Conservation (phyloP, 2,797 vertebrate genomes). For the Helarctos malayanus region DNA sequence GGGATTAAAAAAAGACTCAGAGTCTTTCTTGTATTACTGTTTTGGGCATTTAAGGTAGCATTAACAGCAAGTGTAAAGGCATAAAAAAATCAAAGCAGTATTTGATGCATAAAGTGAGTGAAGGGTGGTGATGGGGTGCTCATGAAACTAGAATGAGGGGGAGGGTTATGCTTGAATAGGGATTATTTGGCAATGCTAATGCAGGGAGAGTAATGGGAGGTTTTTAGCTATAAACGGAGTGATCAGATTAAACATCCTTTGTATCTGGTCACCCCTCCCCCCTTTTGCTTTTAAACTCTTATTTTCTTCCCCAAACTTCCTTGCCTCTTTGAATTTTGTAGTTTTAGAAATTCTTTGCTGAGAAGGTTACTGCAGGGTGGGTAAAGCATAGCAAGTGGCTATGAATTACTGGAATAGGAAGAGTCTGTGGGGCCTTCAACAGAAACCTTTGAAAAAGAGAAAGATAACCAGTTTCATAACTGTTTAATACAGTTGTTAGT, state of each 20-base stretch:
- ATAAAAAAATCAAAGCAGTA: not conserved
- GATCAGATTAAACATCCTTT: not conserved
- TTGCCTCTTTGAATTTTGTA: not conserved
- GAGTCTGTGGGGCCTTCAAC: not conserved
- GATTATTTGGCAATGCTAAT: not conserved
- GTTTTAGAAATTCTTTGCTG: not conserved
- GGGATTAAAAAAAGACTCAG: not conserved
- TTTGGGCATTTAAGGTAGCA: not conserved
- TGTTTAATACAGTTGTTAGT: not conserved
- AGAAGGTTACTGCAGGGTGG: not conserved
- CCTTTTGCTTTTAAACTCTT: constrained; percentile 13
- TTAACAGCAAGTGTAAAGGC: not conserved
- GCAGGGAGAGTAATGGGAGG: not conserved
- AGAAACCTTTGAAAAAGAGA: not conserved
- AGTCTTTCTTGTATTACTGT: not conserved
- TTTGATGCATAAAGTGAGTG: not conserved
- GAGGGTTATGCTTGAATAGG: not conserved
- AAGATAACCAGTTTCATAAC: too few relatives aligned
- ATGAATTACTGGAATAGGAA: not conserved
- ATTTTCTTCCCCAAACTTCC: not conserved
- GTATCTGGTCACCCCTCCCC: not conserved
- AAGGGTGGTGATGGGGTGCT: not conserved
- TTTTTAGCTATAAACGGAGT: not conserved
- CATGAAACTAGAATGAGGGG: not conserved
- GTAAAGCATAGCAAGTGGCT: not conserved